These are phyloP conservation scores for Leptura quadrifasciata DNA, from an alignment of 2,888 invertebrate species.

Conservation along the genomic window DNA sequence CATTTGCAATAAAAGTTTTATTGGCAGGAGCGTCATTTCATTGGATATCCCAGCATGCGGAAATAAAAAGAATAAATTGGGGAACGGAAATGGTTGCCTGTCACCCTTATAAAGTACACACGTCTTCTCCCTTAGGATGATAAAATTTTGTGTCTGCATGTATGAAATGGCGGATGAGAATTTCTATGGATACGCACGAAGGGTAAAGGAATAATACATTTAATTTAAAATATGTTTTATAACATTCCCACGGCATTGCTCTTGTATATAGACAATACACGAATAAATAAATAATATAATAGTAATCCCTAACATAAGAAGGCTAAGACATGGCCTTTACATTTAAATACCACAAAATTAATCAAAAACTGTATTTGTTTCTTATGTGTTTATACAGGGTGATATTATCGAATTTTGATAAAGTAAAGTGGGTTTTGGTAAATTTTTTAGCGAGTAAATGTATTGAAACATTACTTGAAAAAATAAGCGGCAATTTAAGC, in stretches of 20 bases:
- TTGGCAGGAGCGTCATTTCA: slow-evolving; percentile 44
- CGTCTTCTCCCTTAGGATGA: slow-evolving; percentile 52
- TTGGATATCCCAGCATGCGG: slow-evolving; percentile 53
- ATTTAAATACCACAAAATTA: no score
- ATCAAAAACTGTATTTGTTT: no score
- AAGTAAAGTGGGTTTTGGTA: no score
- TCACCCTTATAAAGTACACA: slow-evolving; percentile 58
- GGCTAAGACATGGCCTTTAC: no score
- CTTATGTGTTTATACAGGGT: no score
- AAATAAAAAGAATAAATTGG: slow-evolving; percentile 60
- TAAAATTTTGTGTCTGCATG: slow-evolving; percentile 53
- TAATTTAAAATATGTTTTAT: slow-evolving; percentile 7
- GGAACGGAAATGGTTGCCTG: slow-evolving; percentile 57
- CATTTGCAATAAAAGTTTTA: slow-evolving; percentile 58
- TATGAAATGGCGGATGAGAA: slow-evolving; percentile 59
- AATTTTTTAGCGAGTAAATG: no score
- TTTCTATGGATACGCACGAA: slow-evolving; percentile 27
- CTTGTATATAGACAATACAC: neutral
- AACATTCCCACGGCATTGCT: neutral
- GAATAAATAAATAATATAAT: neutral
- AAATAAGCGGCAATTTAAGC: no score
- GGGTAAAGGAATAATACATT: slow-evolving; percentile 31
- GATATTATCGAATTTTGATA: no score
- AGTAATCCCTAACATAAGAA: neutral
- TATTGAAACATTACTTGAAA: no score